A percentile compares a stretch with the other conserved stretches of the same genome.
Conservation (phyloP, 2,113 vertebrate genomes). For the Bucco capensis region DNA sequence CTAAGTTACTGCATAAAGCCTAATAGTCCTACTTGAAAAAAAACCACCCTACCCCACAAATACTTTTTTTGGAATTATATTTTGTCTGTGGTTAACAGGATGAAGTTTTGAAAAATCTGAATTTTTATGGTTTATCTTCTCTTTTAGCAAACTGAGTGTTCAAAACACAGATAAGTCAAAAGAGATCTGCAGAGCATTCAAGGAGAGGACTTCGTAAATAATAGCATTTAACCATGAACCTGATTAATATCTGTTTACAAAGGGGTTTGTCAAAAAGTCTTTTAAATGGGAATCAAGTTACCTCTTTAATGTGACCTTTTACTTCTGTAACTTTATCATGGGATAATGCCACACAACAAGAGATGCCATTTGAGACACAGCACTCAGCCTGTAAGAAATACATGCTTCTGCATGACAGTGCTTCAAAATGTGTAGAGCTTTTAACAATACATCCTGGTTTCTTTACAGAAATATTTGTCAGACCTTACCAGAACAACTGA, state of each 20-base stretch:
- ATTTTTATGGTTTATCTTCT: not conserved
- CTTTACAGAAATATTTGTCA: not conserved
- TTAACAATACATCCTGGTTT: not conserved
- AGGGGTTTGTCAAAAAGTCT: not conserved
- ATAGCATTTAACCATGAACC: not conserved
- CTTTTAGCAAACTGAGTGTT: not conserved
- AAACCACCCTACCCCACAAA: not conserved
- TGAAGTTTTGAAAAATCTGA: slow-evolving; percentile 26
- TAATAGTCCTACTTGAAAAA: not conserved
- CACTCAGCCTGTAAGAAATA: not conserved
- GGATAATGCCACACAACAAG: not conserved
- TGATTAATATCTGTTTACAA: slow-evolving; percentile 31
- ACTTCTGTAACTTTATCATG: not conserved
- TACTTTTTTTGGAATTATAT: not conserved
- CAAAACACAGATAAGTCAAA: not conserved
- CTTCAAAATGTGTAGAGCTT: not conserved
- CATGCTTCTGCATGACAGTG: not conserved
- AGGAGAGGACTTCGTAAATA: not conserved
- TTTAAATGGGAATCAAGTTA: slow-evolving; percentile 12
- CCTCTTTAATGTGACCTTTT: not conserved
- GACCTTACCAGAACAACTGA: not conserved
- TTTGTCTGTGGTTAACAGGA: not conserved
- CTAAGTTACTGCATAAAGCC: not conserved
- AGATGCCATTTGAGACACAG: not conserved
- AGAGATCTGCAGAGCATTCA: not conserved